These are phyloP conservation scores for Semicossyphus pulcher DNA, from an alignment of 2,113 vertebrate species.

Conservation along the genomic window DNA sequence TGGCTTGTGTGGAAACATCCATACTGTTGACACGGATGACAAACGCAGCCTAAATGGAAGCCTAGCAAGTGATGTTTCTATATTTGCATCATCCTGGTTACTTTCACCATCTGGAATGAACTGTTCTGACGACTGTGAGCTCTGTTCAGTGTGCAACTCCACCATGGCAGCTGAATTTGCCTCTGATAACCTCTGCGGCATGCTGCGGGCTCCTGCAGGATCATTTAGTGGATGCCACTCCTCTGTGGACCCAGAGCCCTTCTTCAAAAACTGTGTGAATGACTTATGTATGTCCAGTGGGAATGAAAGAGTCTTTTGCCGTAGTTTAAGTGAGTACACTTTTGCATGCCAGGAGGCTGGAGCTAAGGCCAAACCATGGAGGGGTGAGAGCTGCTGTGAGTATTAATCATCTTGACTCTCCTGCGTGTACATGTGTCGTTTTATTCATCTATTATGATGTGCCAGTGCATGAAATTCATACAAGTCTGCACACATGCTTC, in stretches of 20 bases:
- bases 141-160: slow-evolving; percentile 44
- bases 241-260: slow-evolving; percentile 45
- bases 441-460: slow-evolving; percentile 22
- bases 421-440: slow-evolving; percentile 11
- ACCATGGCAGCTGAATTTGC: slow-evolving; percentile 22
- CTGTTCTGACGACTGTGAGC: slow-evolving; percentile 28
- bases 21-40: slow-evolving; percentile 42
- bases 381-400: slow-evolving; percentile 61
- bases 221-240: slow-evolving; percentile 56
- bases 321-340: slow-evolving; percentile 49
- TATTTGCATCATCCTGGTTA: slow-evolving; percentile 15
- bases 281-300: slow-evolving; percentile 55
- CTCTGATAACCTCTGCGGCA: slow-evolving; percentile 52
- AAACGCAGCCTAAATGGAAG: not conserved
- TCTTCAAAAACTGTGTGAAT: slow-evolving; percentile 61
- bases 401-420: slow-evolving; percentile 18
- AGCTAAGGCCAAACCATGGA: slow-evolving; percentile 55
- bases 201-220: slow-evolving; percentile 41
- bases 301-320: slow-evolving; percentile 42
- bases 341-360: slow-evolving; percentile 57
- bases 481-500: slow-evolving; percentile 19
- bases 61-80: slow-evolving; percentile 5
- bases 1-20: slow-evolving; percentile 54
- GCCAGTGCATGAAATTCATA: slow-evolving; percentile 29
- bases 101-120: slow-evolving; percentile 26